Percentiles rank a stretch among this genome's conserved stretches.
Conservation (phyloP, 2,797 vertebrate genomes). For the Cetoscarus ocellatus region DNA sequence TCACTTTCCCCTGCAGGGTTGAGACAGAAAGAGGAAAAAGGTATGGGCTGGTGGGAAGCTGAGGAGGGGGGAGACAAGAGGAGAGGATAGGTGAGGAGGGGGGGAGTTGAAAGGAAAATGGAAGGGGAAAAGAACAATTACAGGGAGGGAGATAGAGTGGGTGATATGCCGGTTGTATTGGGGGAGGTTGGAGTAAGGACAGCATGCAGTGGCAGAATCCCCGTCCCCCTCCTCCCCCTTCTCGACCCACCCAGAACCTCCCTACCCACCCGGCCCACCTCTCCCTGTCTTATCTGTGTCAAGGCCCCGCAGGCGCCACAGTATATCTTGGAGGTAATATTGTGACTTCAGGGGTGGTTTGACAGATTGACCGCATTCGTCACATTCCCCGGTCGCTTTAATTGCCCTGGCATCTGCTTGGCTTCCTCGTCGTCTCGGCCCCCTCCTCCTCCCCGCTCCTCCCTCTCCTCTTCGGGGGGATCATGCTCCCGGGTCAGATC, state of each 20-base stretch:
- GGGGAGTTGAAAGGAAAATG: slow-evolving; percentile 67
- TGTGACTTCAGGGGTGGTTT: slow-evolving; percentile 84
- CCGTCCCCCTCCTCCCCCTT: not conserved
- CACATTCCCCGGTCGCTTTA: slow-evolving; percentile 86
- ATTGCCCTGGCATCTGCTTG: slow-evolving; percentile 87
- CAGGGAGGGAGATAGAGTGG: slow-evolving; percentile 41
- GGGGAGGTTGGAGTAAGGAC: slow-evolving; percentile 50
- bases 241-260: slow-evolving; percentile 39
- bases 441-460: not conserved
- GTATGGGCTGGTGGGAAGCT: slow-evolving; percentile 25
- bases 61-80: slow-evolving; percentile 12
- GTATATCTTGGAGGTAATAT: slow-evolving; percentile 87
- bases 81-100: slow-evolving; percentile 45
- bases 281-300: slow-evolving; percentile 73
- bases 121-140: slow-evolving; percentile 71
- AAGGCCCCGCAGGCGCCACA: slow-evolving; percentile 77
- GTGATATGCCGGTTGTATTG: slow-evolving; percentile 40
- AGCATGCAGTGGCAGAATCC: slow-evolving; percentile 50
- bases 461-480: slow-evolving; percentile 62
- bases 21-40: slow-evolving; percentile 25
- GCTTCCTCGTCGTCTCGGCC: slow-evolving; percentile 78
- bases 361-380: slow-evolving; percentile 89
- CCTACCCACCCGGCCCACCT: slow-evolving; percentile 30
- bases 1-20: slow-evolving; percentile 61
- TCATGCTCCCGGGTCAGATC: slow-evolving; percentile 78